Conservation (phyloP, 2,797 vertebrate genomes). For the Luscinia luscinia region DNA sequence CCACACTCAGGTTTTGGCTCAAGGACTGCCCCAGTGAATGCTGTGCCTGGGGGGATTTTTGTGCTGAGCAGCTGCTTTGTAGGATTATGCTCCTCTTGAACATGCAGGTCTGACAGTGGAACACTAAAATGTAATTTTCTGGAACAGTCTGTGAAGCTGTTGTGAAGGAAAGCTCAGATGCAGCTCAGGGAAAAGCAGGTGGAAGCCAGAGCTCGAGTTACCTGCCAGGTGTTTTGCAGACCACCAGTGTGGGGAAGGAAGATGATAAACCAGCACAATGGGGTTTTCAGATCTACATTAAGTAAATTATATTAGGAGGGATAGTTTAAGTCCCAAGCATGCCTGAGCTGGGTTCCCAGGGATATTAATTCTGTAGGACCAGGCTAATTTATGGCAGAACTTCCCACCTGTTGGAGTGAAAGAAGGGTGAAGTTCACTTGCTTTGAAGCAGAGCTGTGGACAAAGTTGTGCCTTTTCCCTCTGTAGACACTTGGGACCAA, state of each 20-base stretch:
- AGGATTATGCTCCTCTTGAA: not conserved
- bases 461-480: not conserved
- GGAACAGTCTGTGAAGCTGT: not conserved
- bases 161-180: not conserved
- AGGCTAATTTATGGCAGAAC: not conserved
- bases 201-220: not conserved
- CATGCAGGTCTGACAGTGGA: fast-evolving
- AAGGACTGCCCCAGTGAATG: fast-evolving
- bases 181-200: not conserved
- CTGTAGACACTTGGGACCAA: not conserved
- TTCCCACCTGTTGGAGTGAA: not conserved
- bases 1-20: not conserved
- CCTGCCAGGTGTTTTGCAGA: not conserved
- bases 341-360: not conserved
- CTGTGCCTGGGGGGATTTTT: not conserved
- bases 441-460: not conserved
- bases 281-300: not conserved
- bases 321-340: not conserved
- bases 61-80: not conserved
- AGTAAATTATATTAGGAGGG: not conserved
- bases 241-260: fast-evolving
- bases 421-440: not conserved
- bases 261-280: not conserved
- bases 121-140: not conserved
- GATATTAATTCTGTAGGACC: not conserved